Percentiles rank a stretch among this genome's conserved stretches.
These are phyloP conservation scores for Diceros bicornis DNA, from an alignment of 2,797 vertebrate genomes.

Conservation along the genomic window DNA sequence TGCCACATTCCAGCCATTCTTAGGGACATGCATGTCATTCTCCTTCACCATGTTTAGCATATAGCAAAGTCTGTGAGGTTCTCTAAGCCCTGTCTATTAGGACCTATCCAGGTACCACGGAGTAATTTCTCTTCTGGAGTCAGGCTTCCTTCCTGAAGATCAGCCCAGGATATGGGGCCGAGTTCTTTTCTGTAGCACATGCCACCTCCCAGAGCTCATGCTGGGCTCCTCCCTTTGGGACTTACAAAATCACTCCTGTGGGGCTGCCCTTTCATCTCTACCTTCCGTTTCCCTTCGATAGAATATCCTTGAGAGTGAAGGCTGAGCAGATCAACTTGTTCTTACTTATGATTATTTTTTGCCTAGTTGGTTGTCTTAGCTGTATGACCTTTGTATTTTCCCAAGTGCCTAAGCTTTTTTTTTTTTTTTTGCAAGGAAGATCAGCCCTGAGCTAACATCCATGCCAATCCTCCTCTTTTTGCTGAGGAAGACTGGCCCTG, in stretches of 20 bases:
- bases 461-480: too few relatives aligned
- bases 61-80: not conserved
- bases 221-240: not conserved
- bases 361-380: not conserved
- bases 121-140: not conserved
- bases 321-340: not conserved
- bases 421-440: not conserved
- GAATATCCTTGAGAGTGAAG: not conserved
- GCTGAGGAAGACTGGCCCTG: too few relatives aligned
- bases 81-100: not conserved
- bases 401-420: not conserved
- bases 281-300: not conserved
- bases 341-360: not conserved
- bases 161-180: accelerated
- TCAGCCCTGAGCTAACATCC: too few relatives aligned
- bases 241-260: not conserved
- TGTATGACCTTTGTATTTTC: not conserved
- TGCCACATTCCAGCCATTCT: not conserved
- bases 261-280: not conserved
- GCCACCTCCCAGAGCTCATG: not conserved
- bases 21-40: not conserved
- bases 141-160: not conserved
- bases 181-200: not conserved
- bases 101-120: not conserved
- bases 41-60: not conserved